A percentile compares a stretch with the other conserved stretches of the same genome.
Evolutionary conservation across 2,888 invertebrate species (phyloP).

Genomic region (Barypeithes pellucidus): DNA sequence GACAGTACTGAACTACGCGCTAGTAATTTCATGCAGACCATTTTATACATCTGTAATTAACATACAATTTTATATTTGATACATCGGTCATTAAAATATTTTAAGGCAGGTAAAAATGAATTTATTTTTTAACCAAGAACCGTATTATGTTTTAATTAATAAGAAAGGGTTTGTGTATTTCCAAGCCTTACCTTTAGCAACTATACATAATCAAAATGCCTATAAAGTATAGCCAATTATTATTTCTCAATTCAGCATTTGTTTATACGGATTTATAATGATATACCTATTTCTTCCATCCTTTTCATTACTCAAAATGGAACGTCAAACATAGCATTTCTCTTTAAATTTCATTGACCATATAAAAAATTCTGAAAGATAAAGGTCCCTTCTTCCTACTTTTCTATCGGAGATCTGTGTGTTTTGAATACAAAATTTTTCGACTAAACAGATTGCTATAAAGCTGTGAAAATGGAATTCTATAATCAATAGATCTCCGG

Average conservation of each 20-base stretch:
- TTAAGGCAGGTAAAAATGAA: no score
- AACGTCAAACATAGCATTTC: background rate
- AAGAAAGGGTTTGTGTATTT: no score
- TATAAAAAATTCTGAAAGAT: background rate
- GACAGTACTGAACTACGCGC: no score
- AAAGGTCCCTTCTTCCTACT: background rate
- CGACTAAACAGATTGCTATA: constrained; percentile 14
- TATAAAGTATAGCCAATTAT: background rate
- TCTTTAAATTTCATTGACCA: constrained; percentile 6
- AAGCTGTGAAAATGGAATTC: constrained; percentile 24
- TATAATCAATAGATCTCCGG: constrained; percentile 16
- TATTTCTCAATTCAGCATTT: background rate
- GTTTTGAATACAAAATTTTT: constrained; percentile 16
- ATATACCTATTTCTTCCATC: background rate
- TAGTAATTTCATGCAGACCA: no score
- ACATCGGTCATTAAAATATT: no score
- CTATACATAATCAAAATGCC: no score
- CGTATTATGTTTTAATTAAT: no score
- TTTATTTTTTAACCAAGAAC: no score
- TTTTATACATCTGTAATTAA: no score
- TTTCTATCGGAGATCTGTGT: background rate
- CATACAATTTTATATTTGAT: no score
- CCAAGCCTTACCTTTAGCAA: no score
- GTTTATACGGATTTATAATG: background rate
- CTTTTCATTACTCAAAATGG: background rate